Base-by-base conservation (phyloP, 1,140 invertebrate species). In the Drosophila mayri region DNA sequence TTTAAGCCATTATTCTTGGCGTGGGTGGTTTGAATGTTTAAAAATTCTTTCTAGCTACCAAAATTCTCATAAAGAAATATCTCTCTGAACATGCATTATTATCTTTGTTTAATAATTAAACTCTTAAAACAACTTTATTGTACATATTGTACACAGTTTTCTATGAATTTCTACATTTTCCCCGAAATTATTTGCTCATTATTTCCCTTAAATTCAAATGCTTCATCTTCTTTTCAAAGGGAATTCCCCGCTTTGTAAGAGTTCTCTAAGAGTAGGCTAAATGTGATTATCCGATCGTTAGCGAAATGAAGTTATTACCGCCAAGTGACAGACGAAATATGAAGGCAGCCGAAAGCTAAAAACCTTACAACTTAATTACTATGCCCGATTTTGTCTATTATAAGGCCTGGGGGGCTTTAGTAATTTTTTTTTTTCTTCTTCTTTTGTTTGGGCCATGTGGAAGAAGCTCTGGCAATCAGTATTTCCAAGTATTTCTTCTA, bases 261-360 rank as follows among this genome's bases (percentile, higher is more conserved):
- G 22, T 44, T 44, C 10, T 18, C 18, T 14, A 22, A 22, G 20
- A n/a, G 38, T 14, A 2, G 14, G 3, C 46, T n/a, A 49, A 30
- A 50, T 50, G n/a, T 18, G 5, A 30, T 50, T 49, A 4, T 40
- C 12, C 28, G 25, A 35, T 71, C 64, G 43, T 25, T 44, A 30
- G 47, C 57, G 12, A 72, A 73, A 37, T 73, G 3, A 28, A 52
- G 68, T 49, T 55, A 58, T 59, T 40, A 46, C 10, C n/a, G 37
- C 16, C 25, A 50, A 50, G 47, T 54, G 68, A 74, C 71, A 74
- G 46, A 73, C 58, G 28, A 61, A 74, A 52, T 38, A 63, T 62
- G 54, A 41, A 28, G 30, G 52, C 50, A 40, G 57, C 30, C 35
- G 16, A 47, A 37, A 54, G 50, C 38, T 52, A 8, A 47, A 37